Base-by-base conservation (phyloP, 2,888 invertebrate species). In the Exocentrus adspersus region DNA sequence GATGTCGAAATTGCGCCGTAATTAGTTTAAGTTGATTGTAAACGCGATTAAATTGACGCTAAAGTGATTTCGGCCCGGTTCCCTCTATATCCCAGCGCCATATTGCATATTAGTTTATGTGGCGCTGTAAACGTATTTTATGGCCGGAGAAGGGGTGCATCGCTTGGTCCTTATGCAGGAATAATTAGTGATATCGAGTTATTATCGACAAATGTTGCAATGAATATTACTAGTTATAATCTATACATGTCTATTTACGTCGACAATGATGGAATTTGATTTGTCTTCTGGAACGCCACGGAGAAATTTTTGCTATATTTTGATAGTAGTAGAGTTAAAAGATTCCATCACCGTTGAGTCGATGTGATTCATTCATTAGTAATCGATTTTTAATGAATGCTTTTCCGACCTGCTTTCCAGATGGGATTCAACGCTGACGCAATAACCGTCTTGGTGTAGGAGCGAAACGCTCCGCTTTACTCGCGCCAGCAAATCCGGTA, bases 11-110 rank as follows among this genome's bases (percentile, higher is more conserved):
- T 59, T 63, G 58, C 43, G 30, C 52, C 37, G 52, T 64, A 64
- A 64, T 61, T 64, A 61, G 64, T 64, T 60, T 61, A 61, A 60
- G 64, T 56, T 37, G 57, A 61, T 64, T 64, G 61, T 61, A 45
- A 21, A 57, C 30, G 52, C 43, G 51, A 64, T 61, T 61, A 57
- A 57, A 64, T 61, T 61, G 64, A 57, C 42, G 61, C 32, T 51
- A 61, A 64, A 61, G 61, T 64, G 64, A 60, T 61, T 60, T 61
- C 64, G 32, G 24, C 19, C 32, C 32, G 24, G 20, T 46, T 30
- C 17, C 6, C 20, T 45, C 14, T 19, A 16, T 14, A 28, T 50
- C 28, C 14, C n/a, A 1, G 48, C 42, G 52, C 41, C 41, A 54
- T 54, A 28, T 43, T 54, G 54, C 17, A 54, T 43, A 54, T 54